Evolutionary conservation across 1,140 invertebrate genomes (phyloP), one percentile per base, ranked within the genome.

Genomic region (Meteorus sp.): DNA sequence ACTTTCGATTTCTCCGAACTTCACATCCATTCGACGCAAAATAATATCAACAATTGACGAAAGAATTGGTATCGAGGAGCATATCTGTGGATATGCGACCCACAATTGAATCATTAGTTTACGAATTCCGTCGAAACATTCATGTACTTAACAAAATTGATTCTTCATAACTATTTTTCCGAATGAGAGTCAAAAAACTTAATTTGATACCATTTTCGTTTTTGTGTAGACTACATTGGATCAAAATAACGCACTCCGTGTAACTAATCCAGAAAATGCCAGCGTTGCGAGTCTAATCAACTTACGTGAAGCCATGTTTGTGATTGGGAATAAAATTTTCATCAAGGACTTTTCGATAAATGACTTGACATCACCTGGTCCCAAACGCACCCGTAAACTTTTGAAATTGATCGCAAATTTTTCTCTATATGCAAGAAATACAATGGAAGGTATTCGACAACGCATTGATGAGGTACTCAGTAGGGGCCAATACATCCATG

Each of bases 391-490:
- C 27, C 58, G 62, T 1, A 74, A 48, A 43, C 56, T 63, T 25
- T 63, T 63, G 1, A 70, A 68, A 53, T 63, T 66, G 22, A 44
- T 75, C 13, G 52, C 63, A 1, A 75, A 75, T 22, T 75, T 74
- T 57, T 47, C 72, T 48, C 29, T 72, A 0, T 75, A 74, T 17
- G 35, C 64, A 20, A 60, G 41, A 33, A 66, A 59, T 2, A 74
- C 68, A 37, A 58, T 65, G 7, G 35, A 20, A 7, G 60, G 65
- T 11, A 63, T 69, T 44, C 50, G 60, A 52, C 52, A 63, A 0
- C 47, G 19, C 13, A 56, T 68, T 6, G 22, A 59, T 27, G 44
- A 69, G 8, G 15, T 54, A 37, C 13, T 53, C 13, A 56, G 8
- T 15, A 11, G 20, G 4, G 3, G 43, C 20, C 9, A 19, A 47